Percentiles rank a stretch among this genome's conserved stretches.
Evolutionary conservation across 2,888 invertebrate species (phyloP).

Genomic region (Hirtodrosophila cameraria): DNA sequence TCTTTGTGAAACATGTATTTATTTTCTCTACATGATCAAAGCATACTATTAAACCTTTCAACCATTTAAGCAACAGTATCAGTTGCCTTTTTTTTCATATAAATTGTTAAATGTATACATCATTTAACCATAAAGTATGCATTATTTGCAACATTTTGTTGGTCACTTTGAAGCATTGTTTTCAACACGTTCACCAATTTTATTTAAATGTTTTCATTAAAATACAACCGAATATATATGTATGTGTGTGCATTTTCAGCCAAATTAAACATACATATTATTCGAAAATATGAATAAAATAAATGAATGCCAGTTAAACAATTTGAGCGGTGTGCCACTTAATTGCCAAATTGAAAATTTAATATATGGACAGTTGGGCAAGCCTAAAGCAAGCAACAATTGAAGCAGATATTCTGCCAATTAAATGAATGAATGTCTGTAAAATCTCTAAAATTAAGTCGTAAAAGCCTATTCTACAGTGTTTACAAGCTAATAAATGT

Average conservation of each 20-base stretch:
- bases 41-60: not conserved
- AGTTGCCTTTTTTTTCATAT: not conserved
- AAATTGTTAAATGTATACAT: conserved; percentile 8
- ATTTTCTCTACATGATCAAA: not conserved
- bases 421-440: conserved; percentile 43
- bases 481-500: conserved; percentile 57
- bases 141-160: conserved; percentile 7
- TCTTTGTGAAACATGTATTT: conserved; percentile 52
- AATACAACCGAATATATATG: conserved; percentile 26
- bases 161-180: not conserved
- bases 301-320: conserved; percentile 39
- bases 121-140: conserved; percentile 38
- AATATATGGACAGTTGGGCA: conserved; percentile 35
- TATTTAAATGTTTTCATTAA: conserved; percentile 57
- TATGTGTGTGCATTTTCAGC: not conserved
- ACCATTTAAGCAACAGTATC: conserved; percentile 1
- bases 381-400: conserved; percentile 4
- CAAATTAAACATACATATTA: conserved; percentile 44
- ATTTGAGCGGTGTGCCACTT: conserved; percentile 32
- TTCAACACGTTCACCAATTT: conserved; percentile 26
- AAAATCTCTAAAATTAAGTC: conserved; percentile 18
- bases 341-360: conserved; percentile 58
- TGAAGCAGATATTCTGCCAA: conserved; percentile 21
- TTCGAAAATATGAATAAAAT: conserved; percentile 42
- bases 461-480: conserved; percentile 5